Conservation (phyloP, 1,140 invertebrate genomes). For the Brachionus rotundiformis region DNA sequence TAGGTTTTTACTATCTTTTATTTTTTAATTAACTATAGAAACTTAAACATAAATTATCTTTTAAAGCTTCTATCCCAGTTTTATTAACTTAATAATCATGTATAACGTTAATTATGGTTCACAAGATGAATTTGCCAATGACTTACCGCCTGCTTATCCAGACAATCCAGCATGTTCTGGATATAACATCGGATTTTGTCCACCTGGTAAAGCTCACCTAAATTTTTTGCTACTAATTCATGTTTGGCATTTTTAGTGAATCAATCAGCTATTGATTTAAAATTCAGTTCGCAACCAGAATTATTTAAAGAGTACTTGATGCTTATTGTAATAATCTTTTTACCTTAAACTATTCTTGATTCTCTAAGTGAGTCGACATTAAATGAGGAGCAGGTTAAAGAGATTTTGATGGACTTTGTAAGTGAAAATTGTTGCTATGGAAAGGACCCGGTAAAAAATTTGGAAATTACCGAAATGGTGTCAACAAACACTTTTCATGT, state of each 20-base stretch:
- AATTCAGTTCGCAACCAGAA: background rate
- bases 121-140: background rate
- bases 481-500: slow-evolving; percentile 68
- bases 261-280: background rate
- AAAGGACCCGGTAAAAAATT: slow-evolving; percentile 64
- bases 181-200: slow-evolving; percentile 66
- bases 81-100: background rate
- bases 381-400: slow-evolving; percentile 65
- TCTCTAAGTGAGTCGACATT: slow-evolving; percentile 59
- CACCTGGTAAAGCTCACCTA: slow-evolving; percentile 56
- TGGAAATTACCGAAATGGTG: slow-evolving; percentile 66
- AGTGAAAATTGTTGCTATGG: slow-evolving; percentile 68
- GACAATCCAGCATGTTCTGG: slow-evolving; percentile 64
- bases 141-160: background rate
- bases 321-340: background rate
- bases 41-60: background rate
- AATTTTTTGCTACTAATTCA: background rate
- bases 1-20: no score
- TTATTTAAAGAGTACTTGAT: background rate
- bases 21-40: background rate
- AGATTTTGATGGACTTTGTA: slow-evolving; percentile 65
- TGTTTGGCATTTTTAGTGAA: background rate
- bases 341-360: background rate
- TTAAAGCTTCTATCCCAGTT: background rate
- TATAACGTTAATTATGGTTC: background rate